Base-by-base conservation (phyloP, 2,888 invertebrate genomes). In the Tenthredo livida region DNA sequence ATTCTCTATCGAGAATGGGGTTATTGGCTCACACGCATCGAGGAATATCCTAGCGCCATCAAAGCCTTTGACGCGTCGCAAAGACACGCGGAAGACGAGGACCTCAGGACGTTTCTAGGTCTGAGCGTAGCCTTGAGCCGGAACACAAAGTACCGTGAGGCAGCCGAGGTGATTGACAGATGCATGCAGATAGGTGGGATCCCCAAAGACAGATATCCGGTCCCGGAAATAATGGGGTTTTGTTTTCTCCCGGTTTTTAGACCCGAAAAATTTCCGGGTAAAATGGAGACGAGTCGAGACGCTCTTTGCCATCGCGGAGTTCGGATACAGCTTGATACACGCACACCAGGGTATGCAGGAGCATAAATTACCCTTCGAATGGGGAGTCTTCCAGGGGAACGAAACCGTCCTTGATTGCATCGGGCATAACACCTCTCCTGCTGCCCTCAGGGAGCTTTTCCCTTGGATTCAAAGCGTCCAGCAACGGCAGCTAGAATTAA, bases 381-480 rank as follows among this genome's bases (percentile, higher is more conserved):
- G 88, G 75, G 89, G 89, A 1, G 88, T 92, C 17, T 89, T 87
- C 47, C 89, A 90, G 73, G 90, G 89, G 1, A 90, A 89, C 84
- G 91, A 91, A 87, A 91, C 91, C 1, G 87, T 92, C 80, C 91
- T 92, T 86, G 89, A 92, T 86, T 92, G 92, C 87, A 88, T 91
- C 67, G 93, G 93, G 7, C 87, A 84, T 17, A 92, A 92, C 83
- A 90, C 90, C 1, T 87, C 89, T 17, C 85, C 88, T 0, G 85
- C 70, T 6, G 88, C 89, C 15, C 85, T 92, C 1, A 37, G 87
- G 9, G 86, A 89, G 61, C 86, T 92, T 17, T 88, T 88, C 12
- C 91, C 91, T 0, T 91, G 91, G 91, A 92, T 92, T 85, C 85
- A 84, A 7, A 84, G 89, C 15, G 86, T 92, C 73, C 82, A 85